phyloP scores from a whole-genome alignment of 2,113 vertebrate species.

The Chaetodon trifascialis region DNA sequence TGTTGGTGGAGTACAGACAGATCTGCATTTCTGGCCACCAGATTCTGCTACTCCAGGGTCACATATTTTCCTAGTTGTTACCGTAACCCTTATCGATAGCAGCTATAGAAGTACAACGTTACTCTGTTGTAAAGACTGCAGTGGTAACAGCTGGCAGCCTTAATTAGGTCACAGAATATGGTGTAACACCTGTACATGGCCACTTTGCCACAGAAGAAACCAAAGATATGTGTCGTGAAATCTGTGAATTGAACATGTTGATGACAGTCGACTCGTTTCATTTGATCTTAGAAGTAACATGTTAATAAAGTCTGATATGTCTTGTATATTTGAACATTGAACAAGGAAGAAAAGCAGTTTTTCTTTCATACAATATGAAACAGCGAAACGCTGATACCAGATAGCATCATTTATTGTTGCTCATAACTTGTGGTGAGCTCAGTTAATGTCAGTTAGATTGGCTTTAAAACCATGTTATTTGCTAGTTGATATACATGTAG shows the following conservation, averaged over 20 bases:
- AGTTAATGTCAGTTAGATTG: background rate
- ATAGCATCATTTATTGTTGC: background rate
- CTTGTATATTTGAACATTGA: background rate
- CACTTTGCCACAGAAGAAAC: background rate
- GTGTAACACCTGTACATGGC: background rate
- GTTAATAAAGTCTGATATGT: background rate
- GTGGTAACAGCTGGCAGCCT: too few relatives aligned
- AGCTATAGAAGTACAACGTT: conserved; percentile 6
- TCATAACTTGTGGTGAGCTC: background rate
- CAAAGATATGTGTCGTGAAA: background rate
- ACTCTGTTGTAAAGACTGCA: background rate
- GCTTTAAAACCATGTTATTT: background rate
- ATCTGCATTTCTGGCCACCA: background rate
- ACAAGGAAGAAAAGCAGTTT: background rate
- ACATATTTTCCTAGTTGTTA: background rate
- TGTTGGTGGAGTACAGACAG: background rate
- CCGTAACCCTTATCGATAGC: background rate
- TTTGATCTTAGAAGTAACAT: background rate
- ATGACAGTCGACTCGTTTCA: background rate
- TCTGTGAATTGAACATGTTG: background rate
- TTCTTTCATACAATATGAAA: background rate
- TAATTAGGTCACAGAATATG: conserved; percentile 18
- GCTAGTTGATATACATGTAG: background rate
- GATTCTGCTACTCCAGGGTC: background rate
- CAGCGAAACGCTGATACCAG: background rate